Percentiles rank a stretch among this genome's conserved stretches.
Conservation (phyloP, 2,888 invertebrate species). For the Chrysopilus asiliformis region DNA sequence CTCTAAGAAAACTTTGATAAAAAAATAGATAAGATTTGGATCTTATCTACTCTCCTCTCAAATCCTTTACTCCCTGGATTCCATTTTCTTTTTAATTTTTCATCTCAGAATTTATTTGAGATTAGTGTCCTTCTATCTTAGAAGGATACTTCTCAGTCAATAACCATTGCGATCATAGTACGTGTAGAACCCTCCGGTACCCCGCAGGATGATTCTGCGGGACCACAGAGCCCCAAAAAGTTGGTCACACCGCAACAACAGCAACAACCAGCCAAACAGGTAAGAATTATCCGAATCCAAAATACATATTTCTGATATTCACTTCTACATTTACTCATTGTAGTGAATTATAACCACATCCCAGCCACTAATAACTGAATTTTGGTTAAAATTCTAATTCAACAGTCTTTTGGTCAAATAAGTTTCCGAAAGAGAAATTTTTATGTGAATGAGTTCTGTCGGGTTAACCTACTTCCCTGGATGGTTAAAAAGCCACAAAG, state of each 20-base stretch:
- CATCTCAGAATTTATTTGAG: constrained; percentile 1
- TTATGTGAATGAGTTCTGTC: too few species aligned
- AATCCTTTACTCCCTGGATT: constrained; percentile 4
- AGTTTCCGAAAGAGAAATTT: too few species aligned
- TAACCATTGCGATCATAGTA: constrained; percentile 26
- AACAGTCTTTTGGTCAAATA: too few species aligned
- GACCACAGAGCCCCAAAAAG: constrained; percentile 17
- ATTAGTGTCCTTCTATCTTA: constrained; percentile 12
- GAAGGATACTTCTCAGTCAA: constrained; percentile 10
- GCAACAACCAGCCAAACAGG: constrained; percentile 12
- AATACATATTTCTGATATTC: too few species aligned
- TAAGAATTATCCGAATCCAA: constrained; percentile 1
- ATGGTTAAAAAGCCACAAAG: too few species aligned
- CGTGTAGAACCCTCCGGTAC: constrained; percentile 26
- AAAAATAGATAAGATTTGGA: too few species aligned
- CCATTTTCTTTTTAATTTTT: constrained; percentile 4
- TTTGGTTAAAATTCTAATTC: too few species aligned
- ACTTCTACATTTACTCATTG: too few species aligned
- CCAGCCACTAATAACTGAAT: too few species aligned
- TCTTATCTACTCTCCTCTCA: neutral
- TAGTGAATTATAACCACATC: too few species aligned
- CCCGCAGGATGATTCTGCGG: constrained; percentile 25
- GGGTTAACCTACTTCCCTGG: too few species aligned
- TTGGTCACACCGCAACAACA: constrained; percentile 13
- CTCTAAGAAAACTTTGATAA: too few species aligned